Base-by-base conservation (phyloP, 2,113 vertebrate species). In the Dicentrarchus labrax region DNA sequence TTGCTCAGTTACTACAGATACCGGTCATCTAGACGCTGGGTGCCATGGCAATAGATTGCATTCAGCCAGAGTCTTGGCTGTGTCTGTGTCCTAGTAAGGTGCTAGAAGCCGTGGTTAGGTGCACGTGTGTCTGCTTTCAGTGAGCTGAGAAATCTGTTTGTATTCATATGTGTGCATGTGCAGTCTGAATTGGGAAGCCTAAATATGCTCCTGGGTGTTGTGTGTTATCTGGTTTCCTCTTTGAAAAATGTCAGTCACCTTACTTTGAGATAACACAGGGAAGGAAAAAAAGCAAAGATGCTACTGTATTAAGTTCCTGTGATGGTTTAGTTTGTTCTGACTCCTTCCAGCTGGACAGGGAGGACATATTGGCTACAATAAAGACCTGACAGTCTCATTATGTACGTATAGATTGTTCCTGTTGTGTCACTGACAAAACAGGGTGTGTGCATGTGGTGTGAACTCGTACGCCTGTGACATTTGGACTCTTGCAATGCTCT, bases 401-500 rank as follows among this genome's bases (percentile, higher is more conserved):
- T 85, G 80, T 87, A 41, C 11, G 4, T 83, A 75, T 79, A 72
- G 71, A 81, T 76, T 84, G 74, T 81, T 72, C 43, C 65, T 43
- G 73, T 80, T 80, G 72, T 88, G 74, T 82, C 77, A 80, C 73
- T 69, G 78, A 84, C 62, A 76, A 88, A 91, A 86, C 72, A 84
- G 90, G 89, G 88, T 92, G 93, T 93, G 90, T 89, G 78, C 85
- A 62, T 90, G 53, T 76, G 77, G 57, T 59, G 82, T 82, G 81
- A 83, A 86, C 64, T 61, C 24, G 3, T 79, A 47, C 21, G 73
- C 17, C 75, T 75, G 69, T 87, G 78, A 86, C 89, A 90, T 90
- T 89, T 87, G 81, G 87, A 89, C 81, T 83, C 72, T 88, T 65
- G 66, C 62, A 69, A 5, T 41, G 24, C 72, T 69, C 51, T 22